Evolutionary conservation across 2,888 invertebrate genomes (phyloP).

Genomic region (Esperia sulphurella): DNA sequence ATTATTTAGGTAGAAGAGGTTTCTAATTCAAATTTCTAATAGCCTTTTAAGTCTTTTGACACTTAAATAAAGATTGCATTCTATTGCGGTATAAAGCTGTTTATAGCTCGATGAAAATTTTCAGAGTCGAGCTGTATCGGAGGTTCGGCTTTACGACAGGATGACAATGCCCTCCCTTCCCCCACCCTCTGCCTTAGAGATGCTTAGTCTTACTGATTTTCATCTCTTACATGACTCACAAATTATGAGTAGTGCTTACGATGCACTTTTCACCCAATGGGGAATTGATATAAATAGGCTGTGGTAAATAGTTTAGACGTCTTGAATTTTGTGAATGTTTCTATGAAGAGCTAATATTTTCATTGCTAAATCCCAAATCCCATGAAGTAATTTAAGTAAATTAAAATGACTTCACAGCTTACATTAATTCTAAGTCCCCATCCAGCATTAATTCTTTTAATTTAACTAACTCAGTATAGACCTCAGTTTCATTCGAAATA

Average conservation of each 20-base stretch:
- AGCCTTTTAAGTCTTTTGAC: constrained; percentile 9
- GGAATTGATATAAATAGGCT: no score
- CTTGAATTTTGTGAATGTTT: no score
- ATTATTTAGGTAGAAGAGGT: not conserved
- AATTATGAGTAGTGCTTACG: not conserved
- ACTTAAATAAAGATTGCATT: constrained; percentile 7
- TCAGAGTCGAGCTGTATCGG: not conserved
- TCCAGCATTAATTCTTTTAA: no score
- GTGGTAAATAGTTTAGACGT: no score
- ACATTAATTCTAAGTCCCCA: no score
- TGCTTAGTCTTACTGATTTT: not conserved
- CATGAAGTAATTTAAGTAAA: no score
- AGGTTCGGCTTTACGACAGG: constrained; percentile 1
- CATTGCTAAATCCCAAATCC: no score
- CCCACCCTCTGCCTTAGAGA: not conserved
- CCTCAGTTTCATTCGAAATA: no score
- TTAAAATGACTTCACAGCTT: no score
- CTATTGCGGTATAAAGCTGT: constrained; percentile 11
- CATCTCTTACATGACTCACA: constrained; percentile 1
- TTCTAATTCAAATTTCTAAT: constrained; percentile 7
- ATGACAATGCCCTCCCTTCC: not conserved
- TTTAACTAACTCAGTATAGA: no score
- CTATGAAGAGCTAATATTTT: no score
- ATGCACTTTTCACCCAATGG: no score
- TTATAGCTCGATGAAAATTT: constrained; percentile 11